A percentile compares a stretch with the other conserved stretches of the same genome.
phyloP scores from a whole-genome alignment of 2,113 vertebrate species.

The Halichoeres trimaculatus region DNA sequence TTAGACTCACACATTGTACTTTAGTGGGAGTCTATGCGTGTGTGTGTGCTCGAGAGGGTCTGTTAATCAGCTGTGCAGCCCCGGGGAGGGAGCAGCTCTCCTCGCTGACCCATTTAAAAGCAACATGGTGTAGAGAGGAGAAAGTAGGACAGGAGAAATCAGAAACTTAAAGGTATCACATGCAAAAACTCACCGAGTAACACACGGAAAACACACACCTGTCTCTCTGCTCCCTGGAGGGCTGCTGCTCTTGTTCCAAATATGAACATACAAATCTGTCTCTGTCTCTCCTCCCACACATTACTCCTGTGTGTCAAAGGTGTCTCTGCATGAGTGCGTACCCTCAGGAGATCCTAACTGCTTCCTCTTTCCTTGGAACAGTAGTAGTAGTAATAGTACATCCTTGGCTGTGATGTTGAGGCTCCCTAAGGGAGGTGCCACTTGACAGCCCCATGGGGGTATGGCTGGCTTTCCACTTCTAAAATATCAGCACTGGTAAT shows the following conservation, averaged over 20 bases:
- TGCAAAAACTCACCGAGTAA: slow-evolving; percentile 9
- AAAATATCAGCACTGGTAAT: slow-evolving; percentile 23
- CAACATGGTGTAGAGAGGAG: slow-evolving; percentile 45
- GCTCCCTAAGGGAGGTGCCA: background rate
- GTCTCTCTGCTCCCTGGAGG: background rate
- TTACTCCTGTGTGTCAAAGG: slow-evolving; percentile 4
- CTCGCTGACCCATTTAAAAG: slow-evolving; percentile 76
- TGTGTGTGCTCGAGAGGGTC: slow-evolving; percentile 29
- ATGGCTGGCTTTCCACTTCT: slow-evolving; percentile 7
- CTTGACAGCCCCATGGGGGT: slow-evolving; percentile 22
- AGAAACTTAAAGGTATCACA: slow-evolving; percentile 42
- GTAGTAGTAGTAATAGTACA: background rate
- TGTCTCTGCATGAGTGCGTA: background rate
- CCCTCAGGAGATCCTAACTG: background rate
- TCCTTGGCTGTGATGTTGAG: background rate
- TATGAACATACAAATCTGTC: slow-evolving; percentile 22
- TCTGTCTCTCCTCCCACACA: background rate
- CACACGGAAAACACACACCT: slow-evolving; percentile 26
- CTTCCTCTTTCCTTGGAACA: background rate
- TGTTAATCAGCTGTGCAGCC: slow-evolving; percentile 67
- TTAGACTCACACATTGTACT: slow-evolving; percentile 27
- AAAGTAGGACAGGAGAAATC: slow-evolving; percentile 63
- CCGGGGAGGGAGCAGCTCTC: slow-evolving; percentile 52
- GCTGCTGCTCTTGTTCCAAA: background rate
- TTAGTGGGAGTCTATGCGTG: slow-evolving; percentile 33